These are phyloP conservation scores for Saxicola maurus DNA, from an alignment of 2,797 vertebrate species.

Conservation along the genomic window DNA sequence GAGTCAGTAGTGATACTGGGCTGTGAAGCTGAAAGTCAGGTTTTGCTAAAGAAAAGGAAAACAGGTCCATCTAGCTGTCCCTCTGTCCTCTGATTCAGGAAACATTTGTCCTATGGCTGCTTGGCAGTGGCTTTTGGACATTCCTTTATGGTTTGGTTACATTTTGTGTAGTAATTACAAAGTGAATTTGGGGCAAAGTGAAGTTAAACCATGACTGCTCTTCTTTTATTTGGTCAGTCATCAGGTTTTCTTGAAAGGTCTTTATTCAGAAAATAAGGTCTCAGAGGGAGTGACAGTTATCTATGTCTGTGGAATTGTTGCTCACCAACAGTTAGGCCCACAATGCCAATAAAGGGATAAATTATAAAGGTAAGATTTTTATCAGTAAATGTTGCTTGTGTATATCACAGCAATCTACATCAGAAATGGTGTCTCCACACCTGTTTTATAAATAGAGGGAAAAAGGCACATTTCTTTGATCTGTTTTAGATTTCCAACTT, in stretches of 20 bases:
- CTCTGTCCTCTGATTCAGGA: background rate
- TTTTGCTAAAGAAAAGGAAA: background rate
- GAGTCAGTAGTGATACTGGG: background rate
- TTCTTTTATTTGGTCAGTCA: background rate
- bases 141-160: background rate
- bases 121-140: background rate
- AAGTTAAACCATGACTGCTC: background rate
- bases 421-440: background rate
- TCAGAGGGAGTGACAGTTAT: background rate
- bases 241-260: background rate
- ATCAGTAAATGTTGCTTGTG: background rate
- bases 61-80: background rate
- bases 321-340: background rate
- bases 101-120: background rate
- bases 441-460: background rate
- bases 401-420: background rate
- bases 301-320: background rate
- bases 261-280: background rate
- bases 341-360: background rate
- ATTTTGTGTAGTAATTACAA: background rate
- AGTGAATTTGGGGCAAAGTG: background rate
- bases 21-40: background rate
- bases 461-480: background rate
- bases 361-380: background rate
- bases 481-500: background rate